Evolutionary conservation across 2,888 invertebrate genomes (phyloP), one percentile per base, ranked within the genome.

Genomic region (Rhagium mordax): DNA sequence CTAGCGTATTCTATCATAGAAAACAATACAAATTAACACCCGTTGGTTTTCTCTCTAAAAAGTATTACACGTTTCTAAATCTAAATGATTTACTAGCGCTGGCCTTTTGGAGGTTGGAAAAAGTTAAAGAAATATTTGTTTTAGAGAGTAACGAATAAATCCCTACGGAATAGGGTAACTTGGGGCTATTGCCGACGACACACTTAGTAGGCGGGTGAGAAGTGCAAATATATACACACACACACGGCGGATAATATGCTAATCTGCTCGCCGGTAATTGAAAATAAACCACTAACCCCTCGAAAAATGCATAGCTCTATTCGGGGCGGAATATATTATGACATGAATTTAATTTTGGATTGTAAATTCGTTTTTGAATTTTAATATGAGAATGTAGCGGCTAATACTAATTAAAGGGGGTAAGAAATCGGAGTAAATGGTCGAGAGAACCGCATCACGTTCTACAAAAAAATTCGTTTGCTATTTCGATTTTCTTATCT

Each of bases 181-280:
- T 10, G 33, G 49, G 53, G 67, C 67, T 18, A 57, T 24, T 41
- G 67, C 57, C 55, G 41, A 57, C 15, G 64, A 24, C 53, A 51
- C 47, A 71, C 66, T 60, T 47, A 24, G 74, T 64, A 70, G 64
- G 74, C 68, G 71, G 76, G 76, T 69, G 78, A 60, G 75, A 81
- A 82, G 76, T 78, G 80, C 80, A 84, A 84, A 84, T 82, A 84
- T 74, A 74, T 10, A 33, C 10, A 15, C 41, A 41, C 41, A 80
- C 82, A 78, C 79, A 75, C 80, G 78, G 75, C 79, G 75, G 82
- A 80, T 83, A 81, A 83, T 83, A 84, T 81, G 83, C 81, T 84
- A 84, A 84, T 83, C 83, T 81, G 78, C 77, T 78, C 78, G 79
- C 74, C 75, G 80, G 77, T 84, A 84, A 84, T 84, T 84, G 84